Evolutionary conservation across 2,113 vertebrate species (phyloP).

Genomic region (Mellivora capensis): DNA sequence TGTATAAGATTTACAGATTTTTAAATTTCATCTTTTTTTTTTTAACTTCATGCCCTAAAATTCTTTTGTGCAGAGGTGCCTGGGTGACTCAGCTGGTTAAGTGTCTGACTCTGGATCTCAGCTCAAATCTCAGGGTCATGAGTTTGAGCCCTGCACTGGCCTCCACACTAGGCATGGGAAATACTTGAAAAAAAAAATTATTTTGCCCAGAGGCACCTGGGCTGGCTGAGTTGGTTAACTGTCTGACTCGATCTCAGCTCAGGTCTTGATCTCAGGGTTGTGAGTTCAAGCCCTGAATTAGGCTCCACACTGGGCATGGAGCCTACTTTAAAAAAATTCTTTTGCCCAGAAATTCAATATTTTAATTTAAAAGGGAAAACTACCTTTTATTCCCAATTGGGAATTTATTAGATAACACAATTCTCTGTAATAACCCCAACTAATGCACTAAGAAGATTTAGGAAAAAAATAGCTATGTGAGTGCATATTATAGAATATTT

Average conservation of each 20-base stretch:
- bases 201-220: background rate
- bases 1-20: background rate
- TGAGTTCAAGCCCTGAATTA: background rate
- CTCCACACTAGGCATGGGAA: no score
- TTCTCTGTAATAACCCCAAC: background rate
- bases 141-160: background rate
- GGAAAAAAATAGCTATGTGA: background rate
- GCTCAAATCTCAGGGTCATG: background rate
- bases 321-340: background rate
- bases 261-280: no score
- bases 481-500: background rate
- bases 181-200: no score
- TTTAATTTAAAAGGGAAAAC: slow-evolving; percentile 5
- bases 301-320: background rate
- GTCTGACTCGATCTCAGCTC: no score
- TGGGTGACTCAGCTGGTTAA: background rate
- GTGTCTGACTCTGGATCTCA: background rate
- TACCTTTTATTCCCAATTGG: background rate
- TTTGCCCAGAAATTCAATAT: background rate
- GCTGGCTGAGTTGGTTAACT: no score
- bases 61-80: background rate
- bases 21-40: background rate
- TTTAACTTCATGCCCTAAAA: background rate
- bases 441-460: background rate
- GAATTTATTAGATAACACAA: background rate